Base-by-base conservation (phyloP, 2,113 vertebrate species). In the Tamias sibiricus region DNA sequence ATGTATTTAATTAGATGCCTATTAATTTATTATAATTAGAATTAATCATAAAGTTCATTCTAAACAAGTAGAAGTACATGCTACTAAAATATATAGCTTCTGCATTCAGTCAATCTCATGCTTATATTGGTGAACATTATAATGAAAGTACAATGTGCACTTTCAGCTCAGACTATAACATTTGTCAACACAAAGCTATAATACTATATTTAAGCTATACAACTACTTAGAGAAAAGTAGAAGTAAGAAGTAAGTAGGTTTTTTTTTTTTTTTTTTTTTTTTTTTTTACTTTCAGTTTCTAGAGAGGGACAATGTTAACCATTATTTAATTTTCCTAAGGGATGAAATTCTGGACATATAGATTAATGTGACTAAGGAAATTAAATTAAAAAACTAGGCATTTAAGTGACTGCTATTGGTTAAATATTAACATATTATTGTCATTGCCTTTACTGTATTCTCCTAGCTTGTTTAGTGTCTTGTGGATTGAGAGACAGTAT, bases 1-100 rank as follows among this genome's bases (percentile, higher is more conserved):
- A 98, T 96, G 91, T 85, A 87, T 97, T 98, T 98, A 97, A 98
- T 98, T 98, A 98, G 57, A 96, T 96, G 37, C 42, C 30, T 94
- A 92, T 98, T 97, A 98, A 96, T 87, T 91, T 98, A 26, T 97
- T 96, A 97, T 94, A 92, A 42, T 57, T 19, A 64, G 69, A 95
- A 87, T 95, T 92, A 97, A 96, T 97, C 93, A 96, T 5, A 83
- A 40, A 86, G 2, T 44, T 97, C 96, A 98, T 96, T 93, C n/a
- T 72, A 83, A 98, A 94, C 64, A 97, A 96, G 35, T 47, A 97
- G 74, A 95, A 88, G 76, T 90, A 42, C 37, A 66, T 0, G 28
- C 52, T 96, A 92, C 97, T 97, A 94, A 98, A 97, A 96, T 87
- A 96, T 76, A 95, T 0, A 0, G 57, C 79, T 35, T 0, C 86